Conservation (phyloP, 2,888 invertebrate genomes). For the Dascillus cervinus region DNA sequence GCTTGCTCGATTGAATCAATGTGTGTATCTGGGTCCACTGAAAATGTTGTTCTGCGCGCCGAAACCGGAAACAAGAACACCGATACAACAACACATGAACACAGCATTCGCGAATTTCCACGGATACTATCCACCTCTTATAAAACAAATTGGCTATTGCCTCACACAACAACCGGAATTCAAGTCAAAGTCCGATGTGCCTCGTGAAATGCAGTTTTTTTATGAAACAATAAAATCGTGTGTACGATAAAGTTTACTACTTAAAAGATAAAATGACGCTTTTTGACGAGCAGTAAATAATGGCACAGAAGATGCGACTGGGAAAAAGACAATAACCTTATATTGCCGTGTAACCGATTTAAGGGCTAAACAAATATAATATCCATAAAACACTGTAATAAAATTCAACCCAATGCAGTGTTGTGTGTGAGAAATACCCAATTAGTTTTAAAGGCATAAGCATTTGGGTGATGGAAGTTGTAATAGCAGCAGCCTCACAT, state of each 20-base stretch:
- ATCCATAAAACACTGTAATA: slow-evolving; percentile 1
- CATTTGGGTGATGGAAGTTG: slow-evolving; percentile 15
- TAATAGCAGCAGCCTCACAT: slow-evolving; percentile 31
- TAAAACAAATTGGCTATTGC: slow-evolving; percentile 16
- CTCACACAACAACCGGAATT: slow-evolving; percentile 23
- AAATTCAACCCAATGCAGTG: slow-evolving; percentile 3
- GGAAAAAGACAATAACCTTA: too few species aligned
- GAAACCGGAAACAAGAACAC: slow-evolving; percentile 43
- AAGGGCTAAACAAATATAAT: slow-evolving; percentile 1
- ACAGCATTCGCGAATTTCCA: slow-evolving; percentile 22
- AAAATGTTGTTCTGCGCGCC: slow-evolving; percentile 85
- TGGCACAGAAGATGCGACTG: too few species aligned
- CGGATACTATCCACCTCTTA: slow-evolving; percentile 7
- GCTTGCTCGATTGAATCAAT: slow-evolving; percentile 97
- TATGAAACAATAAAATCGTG: too few species aligned
- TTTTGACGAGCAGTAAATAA: too few species aligned
- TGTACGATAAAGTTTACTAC: too few species aligned
- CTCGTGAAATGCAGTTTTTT: not conserved
- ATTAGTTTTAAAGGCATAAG: slow-evolving; percentile 22
- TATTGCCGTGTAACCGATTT: too few species aligned
- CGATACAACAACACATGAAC: slow-evolving; percentile 36
- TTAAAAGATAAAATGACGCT: too few species aligned
- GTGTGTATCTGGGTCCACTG: slow-evolving; percentile 95
- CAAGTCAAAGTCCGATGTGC: not conserved
- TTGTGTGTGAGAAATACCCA: slow-evolving; percentile 26